A percentile compares a stretch with the other conserved stretches of the same genome.
phyloP scores from a whole-genome alignment of 2,888 invertebrate species.

The Drosophila subsilvestris region DNA sequence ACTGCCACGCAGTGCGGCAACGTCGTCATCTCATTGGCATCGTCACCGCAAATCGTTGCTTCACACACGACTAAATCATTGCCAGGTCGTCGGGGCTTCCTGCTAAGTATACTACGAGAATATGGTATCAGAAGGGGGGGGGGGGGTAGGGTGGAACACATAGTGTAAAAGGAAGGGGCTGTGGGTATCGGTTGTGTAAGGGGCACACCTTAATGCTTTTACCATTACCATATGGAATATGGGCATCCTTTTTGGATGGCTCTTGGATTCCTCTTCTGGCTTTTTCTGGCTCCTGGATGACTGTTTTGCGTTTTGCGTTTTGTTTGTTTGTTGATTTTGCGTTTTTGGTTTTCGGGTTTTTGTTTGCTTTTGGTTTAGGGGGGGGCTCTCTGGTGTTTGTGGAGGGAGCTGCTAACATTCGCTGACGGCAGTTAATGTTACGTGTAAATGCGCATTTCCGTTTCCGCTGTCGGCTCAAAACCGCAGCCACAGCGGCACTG shows the following conservation, averaged over 20 bases:
- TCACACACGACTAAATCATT: constrained; percentile 59
- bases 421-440: constrained; percentile 75
- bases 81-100: background rate
- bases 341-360: constrained; percentile 69
- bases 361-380: constrained; percentile 62
- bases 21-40: constrained; percentile 52
- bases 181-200: constrained; percentile 30
- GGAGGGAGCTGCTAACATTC: constrained; percentile 39
- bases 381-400: too few relatives aligned
- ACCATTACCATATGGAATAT: constrained; percentile 72
- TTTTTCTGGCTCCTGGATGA: constrained; percentile 13
- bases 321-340: constrained; percentile 75
- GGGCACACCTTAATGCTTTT: constrained; percentile 73
- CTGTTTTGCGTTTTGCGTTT: constrained; percentile 40
- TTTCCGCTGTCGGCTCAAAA: constrained; percentile 59
- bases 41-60: constrained; percentile 69
- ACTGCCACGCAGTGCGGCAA: background rate
- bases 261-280: constrained; percentile 3
- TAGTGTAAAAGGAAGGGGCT: too few relatives aligned
- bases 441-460: constrained; percentile 81
- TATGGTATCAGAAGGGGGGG: background rate
- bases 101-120: background rate
- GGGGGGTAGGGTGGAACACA: background rate
- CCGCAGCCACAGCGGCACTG: constrained; percentile 8
- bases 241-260: constrained; percentile 15